These are phyloP conservation scores for Zaprionus inermis DNA, from an alignment of 1,140 invertebrate species.

Conservation along the genomic window DNA sequence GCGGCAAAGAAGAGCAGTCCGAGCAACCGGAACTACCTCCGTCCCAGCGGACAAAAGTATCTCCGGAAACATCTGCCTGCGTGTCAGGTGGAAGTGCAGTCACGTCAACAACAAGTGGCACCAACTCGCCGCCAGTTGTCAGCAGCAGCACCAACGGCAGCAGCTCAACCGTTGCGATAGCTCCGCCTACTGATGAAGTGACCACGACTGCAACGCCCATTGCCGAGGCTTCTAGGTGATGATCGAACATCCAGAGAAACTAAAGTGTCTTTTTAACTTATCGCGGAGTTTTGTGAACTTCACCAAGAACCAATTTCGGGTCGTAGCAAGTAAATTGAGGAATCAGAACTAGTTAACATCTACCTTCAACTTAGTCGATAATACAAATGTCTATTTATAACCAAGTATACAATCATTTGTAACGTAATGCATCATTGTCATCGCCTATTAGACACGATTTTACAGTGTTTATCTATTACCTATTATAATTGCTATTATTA, in stretches of 20 bases:
- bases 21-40: background rate
- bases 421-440: slow-evolving; percentile 61
- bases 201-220: slow-evolving; percentile 67
- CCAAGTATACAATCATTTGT: slow-evolving; percentile 51
- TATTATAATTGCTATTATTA: slow-evolving; percentile 32
- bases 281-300: background rate
- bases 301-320: background rate
- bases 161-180: slow-evolving; percentile 42
- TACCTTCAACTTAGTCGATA: slow-evolving; percentile 78
- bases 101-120: slow-evolving; percentile 79
- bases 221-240: slow-evolving; percentile 65
- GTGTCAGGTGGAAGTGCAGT: slow-evolving; percentile 59
- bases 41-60: slow-evolving; percentile 19
- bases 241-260: background rate
- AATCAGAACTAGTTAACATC: slow-evolving; percentile 79
- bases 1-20: slow-evolving; percentile 13
- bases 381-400: slow-evolving; percentile 58
- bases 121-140: slow-evolving; percentile 73
- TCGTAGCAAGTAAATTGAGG: slow-evolving; percentile 33
- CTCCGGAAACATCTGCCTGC: slow-evolving; percentile 57
- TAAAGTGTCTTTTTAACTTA: background rate
- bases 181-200: slow-evolving; percentile 57
- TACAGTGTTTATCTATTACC: slow-evolving; percentile 51
- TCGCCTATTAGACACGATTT: slow-evolving; percentile 57
- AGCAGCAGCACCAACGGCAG: slow-evolving; percentile 79